Base-by-base conservation (phyloP, 2,797 vertebrate genomes). In the Varecia variegata region DNA sequence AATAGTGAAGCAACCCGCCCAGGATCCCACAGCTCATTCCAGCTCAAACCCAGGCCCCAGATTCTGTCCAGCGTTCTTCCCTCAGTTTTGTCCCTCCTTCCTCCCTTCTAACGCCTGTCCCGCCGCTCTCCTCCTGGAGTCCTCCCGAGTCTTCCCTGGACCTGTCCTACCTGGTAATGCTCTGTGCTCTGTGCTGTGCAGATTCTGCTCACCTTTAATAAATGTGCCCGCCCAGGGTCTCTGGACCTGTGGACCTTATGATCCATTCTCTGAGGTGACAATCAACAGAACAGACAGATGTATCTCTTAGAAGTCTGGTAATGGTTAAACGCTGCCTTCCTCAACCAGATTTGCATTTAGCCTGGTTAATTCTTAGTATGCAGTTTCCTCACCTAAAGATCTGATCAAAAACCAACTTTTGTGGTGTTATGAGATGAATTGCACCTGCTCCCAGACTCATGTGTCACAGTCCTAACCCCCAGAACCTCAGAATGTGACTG, bases 111-210 rank as follows among this genome's bases (percentile, higher is more conserved):
- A 68, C 5, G 43, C 20, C 68, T 30, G 2, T 11, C 18, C 7
- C 80, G 38, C 43, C 32, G 8, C 8, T 43, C 38, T 92, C 50
- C 30, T 25, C 38, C 35, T 38, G 35, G 47, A 58, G 4, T 30
- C 27, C 27, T 11, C 27, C 56, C 0, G 10, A 82, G 50, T 32
- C 52, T 60, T 27, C 45, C 32, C 17, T 15, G 30, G 13, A 38
- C 2, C 7, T 18, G 14, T 6, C 15, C 12, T 25, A 11, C 20
- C 10, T 6, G 13, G 4, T 12, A 2, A 35, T 17, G 3, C 27
- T 23, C n/a, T 62, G 25, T 17, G 30, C 3, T 25, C 88, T 18
- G 35, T 11, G 32, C 3, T 23, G 86, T 25, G n/a, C 20, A 47
- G 1, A n/a, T 10, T 25, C 30, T 74, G 54, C 3, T 52, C 68